Conservation (phyloP, 2,888 invertebrate species). For the Schizaphis graminum region DNA sequence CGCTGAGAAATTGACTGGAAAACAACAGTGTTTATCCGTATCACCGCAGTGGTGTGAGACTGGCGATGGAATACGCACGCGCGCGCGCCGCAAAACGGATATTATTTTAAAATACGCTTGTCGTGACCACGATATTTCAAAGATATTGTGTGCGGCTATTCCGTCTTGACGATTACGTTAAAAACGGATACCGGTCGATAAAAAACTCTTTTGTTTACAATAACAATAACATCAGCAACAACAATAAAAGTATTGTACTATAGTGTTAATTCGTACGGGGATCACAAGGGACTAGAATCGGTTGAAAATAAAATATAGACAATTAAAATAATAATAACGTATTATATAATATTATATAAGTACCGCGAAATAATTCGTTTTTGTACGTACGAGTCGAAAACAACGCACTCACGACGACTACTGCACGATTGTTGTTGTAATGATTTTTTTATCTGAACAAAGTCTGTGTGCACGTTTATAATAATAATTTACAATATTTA, state of each 20-base stretch:
- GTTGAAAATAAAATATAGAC: neutral
- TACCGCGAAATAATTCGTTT: slow-evolving; percentile 9
- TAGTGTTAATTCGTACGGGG: slow-evolving; percentile 53
- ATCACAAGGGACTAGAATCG: slow-evolving; percentile 64
- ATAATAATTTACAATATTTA: neutral
- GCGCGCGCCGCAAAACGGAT: neutral
- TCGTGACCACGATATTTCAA: neutral
- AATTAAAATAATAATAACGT: slow-evolving; percentile 34
- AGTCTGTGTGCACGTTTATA: neutral
- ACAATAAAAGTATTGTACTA: neutral
- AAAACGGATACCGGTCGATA: neutral
- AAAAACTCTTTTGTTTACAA: slow-evolving; percentile 18
- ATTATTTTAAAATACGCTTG: neutral
- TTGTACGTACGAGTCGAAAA: neutral
- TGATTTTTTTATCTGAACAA: neutral
- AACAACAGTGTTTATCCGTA: slow-evolving; percentile 22
- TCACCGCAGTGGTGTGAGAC: neutral
- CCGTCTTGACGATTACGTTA: neutral
- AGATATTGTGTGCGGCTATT: neutral
- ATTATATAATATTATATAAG: slow-evolving; percentile 9
- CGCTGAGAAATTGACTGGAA: slow-evolving; percentile 23
- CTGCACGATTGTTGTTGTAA: neutral
- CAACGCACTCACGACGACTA: slow-evolving; percentile 4
- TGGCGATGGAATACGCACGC: neutral
- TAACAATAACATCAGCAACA: slow-evolving; percentile 2